Base-by-base conservation (phyloP, 2,888 invertebrate genomes). In the Lasioglossum calceatum region DNA sequence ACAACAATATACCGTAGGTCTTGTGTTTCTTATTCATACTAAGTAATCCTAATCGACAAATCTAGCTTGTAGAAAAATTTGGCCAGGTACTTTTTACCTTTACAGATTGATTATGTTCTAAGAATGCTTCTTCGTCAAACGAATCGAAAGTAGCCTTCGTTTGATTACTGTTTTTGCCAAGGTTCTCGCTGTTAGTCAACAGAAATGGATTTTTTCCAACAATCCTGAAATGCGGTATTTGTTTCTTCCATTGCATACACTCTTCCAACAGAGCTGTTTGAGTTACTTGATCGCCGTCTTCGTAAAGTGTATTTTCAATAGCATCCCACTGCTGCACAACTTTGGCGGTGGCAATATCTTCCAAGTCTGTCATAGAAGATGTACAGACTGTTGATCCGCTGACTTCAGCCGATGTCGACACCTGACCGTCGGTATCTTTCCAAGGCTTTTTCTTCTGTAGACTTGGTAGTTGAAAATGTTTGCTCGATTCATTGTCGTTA, bases 241-340 rank as follows among this genome's bases (percentile, higher is more conserved):
- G 95, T 4, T 84, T 92, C 79, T 91, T 91, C 95, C 95, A 95
- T 83, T 95, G 95, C 72, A 88, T 73, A 75, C 95, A 95, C 84
- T 95, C 95, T 32, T 94, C 93, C 61, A 88, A 87, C 58, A 92
- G 79, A 74, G 86, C 74, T 23, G 91, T 92, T 4, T 88, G 82
- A 5, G 86, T 76, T 39, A 91, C 77, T 80, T 90, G 89, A 36
- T 93, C 88, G 5, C 89, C 91, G 80, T 94, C 94, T 44, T 93
- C 92, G 50, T 93, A 94, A 23, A 95, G 89, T 74, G 92, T 93
- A 79, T 89, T 92, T 79, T 95, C 94, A 61, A 94, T 88, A 32
- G 92, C 87, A 23, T 91, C 85, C 95, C 95, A 95, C 16, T 94
- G 92, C 50, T 94, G 88, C 7, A 93, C 75, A 67, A 94, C 89